Evolutionary conservation across 2,888 invertebrate genomes (phyloP), one percentile per base, ranked within the genome.

Genomic region (Acleris sparsana): DNA sequence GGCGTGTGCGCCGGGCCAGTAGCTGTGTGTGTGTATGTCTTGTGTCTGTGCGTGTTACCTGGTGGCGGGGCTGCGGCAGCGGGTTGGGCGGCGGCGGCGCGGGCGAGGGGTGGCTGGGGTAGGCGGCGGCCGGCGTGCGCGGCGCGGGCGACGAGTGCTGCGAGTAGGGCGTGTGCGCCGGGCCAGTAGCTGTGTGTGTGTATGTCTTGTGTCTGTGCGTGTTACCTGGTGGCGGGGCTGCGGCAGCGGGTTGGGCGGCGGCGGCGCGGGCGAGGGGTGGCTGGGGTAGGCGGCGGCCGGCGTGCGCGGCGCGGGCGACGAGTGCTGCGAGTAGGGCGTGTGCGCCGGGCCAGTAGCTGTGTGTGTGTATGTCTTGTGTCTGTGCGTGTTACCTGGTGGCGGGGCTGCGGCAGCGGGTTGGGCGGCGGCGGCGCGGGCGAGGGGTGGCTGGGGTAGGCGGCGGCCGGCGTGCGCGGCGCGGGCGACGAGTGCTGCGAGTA

Each of bases 401-500:
- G 75, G 9, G 62, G 59, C 29, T 9, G 17, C 18, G 33, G 53
- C 33, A 69, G 71, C 68, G 71, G 69, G 56, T 63, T 70, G 59
- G 70, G 71, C 68, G 70, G 69, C 57, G 65, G 70, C 60, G 64
- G 62, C 56, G 70, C 67, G 57, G 69, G 70, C 67, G 73, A 70
- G 52, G 73, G 59, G 68, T 70, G 70, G 70, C 74, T 46, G 25
- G 76, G 71, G 77, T 86, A 84, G 29, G 81, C 76, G 67, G 83
- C 83, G 64, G 85, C 78, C 63, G 77, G 80, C 53, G 81, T 75
- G 66, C 84, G 80, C 56, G 81, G 84, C 79, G 88, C 87, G 57
- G 88, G 89, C 69, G 88, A 89, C 65, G 87, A 87, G 85, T 91
- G 91, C 77, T 89, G 89, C 75, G 82, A 82, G 87, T 90, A 91